phyloP scores from a whole-genome alignment of 2,797 vertebrate genomes.

The Lophotriccus pileatus region DNA sequence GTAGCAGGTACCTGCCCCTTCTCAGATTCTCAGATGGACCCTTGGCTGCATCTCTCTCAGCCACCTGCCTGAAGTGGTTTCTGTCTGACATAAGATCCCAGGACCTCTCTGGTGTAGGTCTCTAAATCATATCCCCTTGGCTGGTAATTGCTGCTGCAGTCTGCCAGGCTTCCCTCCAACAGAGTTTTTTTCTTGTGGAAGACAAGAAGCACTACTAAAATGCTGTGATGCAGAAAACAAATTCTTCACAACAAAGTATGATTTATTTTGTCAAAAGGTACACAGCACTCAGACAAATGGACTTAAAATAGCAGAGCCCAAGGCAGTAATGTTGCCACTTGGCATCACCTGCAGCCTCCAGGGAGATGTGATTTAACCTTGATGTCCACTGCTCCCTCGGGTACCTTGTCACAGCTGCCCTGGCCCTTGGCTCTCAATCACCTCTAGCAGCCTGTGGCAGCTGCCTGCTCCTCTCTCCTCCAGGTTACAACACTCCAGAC shows the following conservation, averaged over 20 bases:
- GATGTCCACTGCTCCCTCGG: neutral
- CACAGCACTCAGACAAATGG: neutral
- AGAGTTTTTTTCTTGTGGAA: neutral
- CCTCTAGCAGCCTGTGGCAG: neutral
- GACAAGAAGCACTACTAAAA: neutral
- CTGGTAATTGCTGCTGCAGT: neutral
- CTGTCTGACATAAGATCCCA: neutral
- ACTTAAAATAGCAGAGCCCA: neutral
- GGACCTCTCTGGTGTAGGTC: neutral
- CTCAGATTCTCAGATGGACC: neutral
- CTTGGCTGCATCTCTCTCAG: neutral
- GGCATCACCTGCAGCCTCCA: neutral
- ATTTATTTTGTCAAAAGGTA: conserved; percentile 11
- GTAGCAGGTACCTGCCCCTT: neutral
- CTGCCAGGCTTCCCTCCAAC: neutral
- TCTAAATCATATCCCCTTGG: neutral
- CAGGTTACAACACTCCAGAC: neutral
- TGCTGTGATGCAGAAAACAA: neutral
- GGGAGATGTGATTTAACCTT: neutral
- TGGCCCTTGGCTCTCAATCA: neutral
- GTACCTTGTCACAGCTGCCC: neutral
- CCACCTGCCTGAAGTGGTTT: neutral
- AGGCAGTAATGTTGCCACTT: neutral
- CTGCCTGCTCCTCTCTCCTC: neutral
- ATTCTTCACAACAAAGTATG: neutral